Percentiles rank a stretch among this genome's conserved stretches.
Conservation (phyloP, 2,113 vertebrate species). For the Cololabis saira region DNA sequence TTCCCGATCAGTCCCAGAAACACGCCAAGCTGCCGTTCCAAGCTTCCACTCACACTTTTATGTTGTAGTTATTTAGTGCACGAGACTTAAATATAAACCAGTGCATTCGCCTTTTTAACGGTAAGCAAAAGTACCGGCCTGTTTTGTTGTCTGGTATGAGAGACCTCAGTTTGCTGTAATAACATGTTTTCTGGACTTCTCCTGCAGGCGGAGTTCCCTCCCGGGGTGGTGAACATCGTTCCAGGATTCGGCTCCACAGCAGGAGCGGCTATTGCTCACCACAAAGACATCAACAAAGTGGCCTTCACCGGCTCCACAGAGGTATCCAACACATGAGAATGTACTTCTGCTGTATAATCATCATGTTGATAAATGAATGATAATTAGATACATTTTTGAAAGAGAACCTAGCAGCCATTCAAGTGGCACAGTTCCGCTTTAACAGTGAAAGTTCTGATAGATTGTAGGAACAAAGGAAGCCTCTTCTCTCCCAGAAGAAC, state of each 20-base stretch:
- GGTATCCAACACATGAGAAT: conserved; percentile 72
- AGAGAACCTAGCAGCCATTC: no score
- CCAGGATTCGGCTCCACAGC: conserved; percentile 92
- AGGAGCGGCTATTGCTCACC: conserved; percentile 90
- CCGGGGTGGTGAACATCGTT: conserved; percentile 94
- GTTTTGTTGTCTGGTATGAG: no score
- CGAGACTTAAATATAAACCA: no score
- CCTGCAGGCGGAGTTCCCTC: conserved; percentile 90
- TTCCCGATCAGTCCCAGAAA: no score
- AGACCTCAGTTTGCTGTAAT: not conserved
- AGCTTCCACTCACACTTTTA: no score
- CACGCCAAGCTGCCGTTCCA: no score
- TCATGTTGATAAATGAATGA: not conserved
- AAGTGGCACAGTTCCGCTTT: not conserved
- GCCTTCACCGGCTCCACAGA: conserved; percentile 95
- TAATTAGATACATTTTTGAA: not conserved
- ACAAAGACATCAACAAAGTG: conserved; percentile 91
- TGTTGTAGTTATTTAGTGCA: no score
- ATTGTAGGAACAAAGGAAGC: no score
- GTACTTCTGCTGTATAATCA: not conserved
- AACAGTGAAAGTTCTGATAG: no score
- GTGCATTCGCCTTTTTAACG: no score
- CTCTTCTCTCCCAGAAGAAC: no score
- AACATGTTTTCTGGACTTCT: conserved; percentile 27
- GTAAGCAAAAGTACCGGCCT: no score